Evolutionary conservation across 2,113 vertebrate species (phyloP), one percentile per base, ranked within the genome.

Genomic region (Enhydra lutris): DNA sequence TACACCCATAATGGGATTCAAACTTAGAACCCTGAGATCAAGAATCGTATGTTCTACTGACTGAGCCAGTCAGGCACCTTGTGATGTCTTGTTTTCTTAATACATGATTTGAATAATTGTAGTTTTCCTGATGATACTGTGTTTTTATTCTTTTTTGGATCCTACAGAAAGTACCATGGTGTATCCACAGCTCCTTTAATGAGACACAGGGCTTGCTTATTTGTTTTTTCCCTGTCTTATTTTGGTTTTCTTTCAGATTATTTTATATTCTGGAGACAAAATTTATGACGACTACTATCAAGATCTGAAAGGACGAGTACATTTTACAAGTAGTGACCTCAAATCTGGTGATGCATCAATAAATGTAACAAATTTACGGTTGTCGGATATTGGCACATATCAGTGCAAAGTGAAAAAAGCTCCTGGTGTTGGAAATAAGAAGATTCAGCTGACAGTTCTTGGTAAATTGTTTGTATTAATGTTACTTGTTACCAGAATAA

Each of bases 371-470:
- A 99, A 99, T 31, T 98, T 99, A 96, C 99, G 99, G 92, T 96
- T 99, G 12, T 92, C 99, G 0, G 99, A 99, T 97, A 99, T 99
- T 0, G 99, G 99, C 39, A 99, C 99, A 0, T 99, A 99, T 80
- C 99, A 99, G 95, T 99, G 99, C 98, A 99, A 99, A 98, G 99
- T 99, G 97, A 99, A 99, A 98, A 99, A 99, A 97, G 99, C 99
- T 83, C 99, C 99, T 1, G 99, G 99, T 39, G 98, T 99, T 89
- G 95, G 98, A 81, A 99, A 99, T 98, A 99, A 95, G 96, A 99
- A 99, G 98, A 98, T 99, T 90, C 98, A 98, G n/a, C 99, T 99
- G 57, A 99, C 97, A 7, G 99, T 99, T 97, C 99, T 99, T 98
- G 99, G 99, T 99, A 99, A 98, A 98, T 91, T 78, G 10, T 87